Conservation (phyloP, 2,888 invertebrate genomes). For the Acrobasis repandana region DNA sequence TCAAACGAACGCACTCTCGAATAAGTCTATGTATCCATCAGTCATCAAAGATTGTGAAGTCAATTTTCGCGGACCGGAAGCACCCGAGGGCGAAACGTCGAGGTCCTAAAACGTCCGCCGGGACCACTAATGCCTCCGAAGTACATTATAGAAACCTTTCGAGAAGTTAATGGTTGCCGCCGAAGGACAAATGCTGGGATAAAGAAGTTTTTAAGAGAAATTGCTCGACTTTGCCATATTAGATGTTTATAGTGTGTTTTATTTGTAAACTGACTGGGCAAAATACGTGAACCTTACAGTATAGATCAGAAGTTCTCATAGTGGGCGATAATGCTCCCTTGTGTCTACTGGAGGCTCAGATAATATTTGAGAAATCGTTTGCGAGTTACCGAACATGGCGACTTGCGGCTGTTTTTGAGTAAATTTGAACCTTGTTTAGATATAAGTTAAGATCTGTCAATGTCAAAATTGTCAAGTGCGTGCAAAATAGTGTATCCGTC, state of each 20-base stretch:
- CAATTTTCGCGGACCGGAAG: conserved; percentile 48
- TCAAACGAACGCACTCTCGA: no score
- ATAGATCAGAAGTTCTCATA: no score
- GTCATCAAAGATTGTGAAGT: conserved; percentile 18
- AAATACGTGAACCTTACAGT: no score
- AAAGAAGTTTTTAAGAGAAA: conserved; percentile 9
- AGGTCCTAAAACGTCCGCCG: conserved; percentile 60
- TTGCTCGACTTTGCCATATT: background rate
- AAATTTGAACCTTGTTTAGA: no score
- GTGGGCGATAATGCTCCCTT: no score
- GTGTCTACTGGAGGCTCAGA: no score
- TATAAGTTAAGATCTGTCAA: no score
- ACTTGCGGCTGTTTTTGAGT: no score
- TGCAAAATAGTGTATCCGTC: no score
- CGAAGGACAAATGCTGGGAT: conserved; percentile 42
- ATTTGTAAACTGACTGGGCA: background rate
- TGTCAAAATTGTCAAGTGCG: no score
- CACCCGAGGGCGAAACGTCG: conserved; percentile 52
- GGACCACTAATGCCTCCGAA: conserved; percentile 67
- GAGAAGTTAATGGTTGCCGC: conserved; percentile 59
- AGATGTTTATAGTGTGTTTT: background rate
- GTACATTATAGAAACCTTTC: conserved; percentile 66
- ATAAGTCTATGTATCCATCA: background rate
- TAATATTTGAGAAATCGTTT: no score
- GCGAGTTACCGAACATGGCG: no score